A percentile compares a stretch with the other conserved stretches of the same genome.
Evolutionary conservation across 2,888 invertebrate species (phyloP).

Genomic region (Eristalis tenax): DNA sequence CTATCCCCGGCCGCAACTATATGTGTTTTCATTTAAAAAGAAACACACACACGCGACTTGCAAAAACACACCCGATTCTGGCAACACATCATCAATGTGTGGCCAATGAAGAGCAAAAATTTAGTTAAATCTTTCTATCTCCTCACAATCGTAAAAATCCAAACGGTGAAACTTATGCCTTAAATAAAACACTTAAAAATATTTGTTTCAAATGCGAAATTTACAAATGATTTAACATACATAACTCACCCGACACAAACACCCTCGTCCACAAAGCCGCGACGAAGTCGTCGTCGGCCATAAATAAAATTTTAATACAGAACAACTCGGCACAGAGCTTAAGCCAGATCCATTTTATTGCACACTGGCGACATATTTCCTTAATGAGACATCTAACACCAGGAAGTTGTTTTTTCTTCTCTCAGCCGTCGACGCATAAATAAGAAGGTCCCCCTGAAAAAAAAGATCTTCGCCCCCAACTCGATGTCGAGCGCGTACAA

Average conservation of each 20-base stretch:
- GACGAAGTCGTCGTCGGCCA: slow-evolving; percentile 30
- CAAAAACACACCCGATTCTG: no score
- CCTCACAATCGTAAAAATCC: no score
- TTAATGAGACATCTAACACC: slow-evolving; percentile 53
- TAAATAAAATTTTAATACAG: slow-evolving; percentile 57
- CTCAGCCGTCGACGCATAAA: slow-evolving; percentile 25
- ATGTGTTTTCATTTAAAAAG: no score
- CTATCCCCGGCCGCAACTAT: no score
- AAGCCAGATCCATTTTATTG: slow-evolving; percentile 37
- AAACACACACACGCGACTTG: no score
- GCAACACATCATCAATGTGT: no score
- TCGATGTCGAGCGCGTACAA: slow-evolving; percentile 9
- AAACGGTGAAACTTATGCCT: no score
- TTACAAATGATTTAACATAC: background rate
- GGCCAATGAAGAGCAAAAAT: no score
- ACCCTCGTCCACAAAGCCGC: background rate
- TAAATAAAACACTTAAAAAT: background rate
- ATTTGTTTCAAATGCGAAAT: background rate
- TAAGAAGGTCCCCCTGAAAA: background rate
- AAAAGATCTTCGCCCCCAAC: background rate
- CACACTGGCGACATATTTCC: slow-evolving; percentile 65
- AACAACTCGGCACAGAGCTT: slow-evolving; percentile 26
- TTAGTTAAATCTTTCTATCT: no score
- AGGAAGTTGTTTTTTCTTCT: background rate
- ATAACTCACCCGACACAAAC: background rate